Conservation (phyloP, 1,140 invertebrate genomes). For the Camponotus pennsylvanicus region DNA sequence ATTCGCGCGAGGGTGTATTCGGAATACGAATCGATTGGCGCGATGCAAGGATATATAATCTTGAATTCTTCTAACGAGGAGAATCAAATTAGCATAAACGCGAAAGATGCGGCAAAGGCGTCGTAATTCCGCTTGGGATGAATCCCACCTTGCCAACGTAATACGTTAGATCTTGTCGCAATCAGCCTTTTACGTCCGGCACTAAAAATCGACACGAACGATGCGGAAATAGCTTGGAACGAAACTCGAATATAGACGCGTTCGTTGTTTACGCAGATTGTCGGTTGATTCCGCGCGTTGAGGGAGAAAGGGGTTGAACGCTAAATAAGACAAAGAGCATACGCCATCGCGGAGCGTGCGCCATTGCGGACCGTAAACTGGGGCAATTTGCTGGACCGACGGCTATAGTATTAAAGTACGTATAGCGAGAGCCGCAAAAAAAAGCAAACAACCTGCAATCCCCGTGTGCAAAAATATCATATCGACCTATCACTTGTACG, state of each 20-base stretch:
- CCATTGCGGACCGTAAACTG: constrained; percentile 29
- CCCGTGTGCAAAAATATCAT: constrained; percentile 29
- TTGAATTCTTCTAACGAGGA: neutral
- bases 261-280: constrained; percentile 21
- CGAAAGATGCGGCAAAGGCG: neutral
- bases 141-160: neutral
- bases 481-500: constrained; percentile 48
- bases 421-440: neutral
- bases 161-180: neutral
- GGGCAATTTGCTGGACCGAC: constrained; percentile 50
- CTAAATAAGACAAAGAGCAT: constrained; percentile 52
- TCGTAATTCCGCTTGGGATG: too few species aligned
- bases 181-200: neutral
- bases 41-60: neutral
- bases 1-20: constrained; percentile 48
- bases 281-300: constrained; percentile 2
- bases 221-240: neutral
- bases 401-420: constrained; percentile 38
- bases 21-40: constrained; percentile 70
- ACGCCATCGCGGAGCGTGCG: neutral
- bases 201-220: neutral
- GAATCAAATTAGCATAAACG: neutral
- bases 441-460: constrained; percentile 16
- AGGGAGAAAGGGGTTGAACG: too few species aligned
- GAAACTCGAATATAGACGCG: constrained; percentile 2